Base-by-base conservation (phyloP, 2,888 invertebrate genomes). In the Choreutis nemorana region DNA sequence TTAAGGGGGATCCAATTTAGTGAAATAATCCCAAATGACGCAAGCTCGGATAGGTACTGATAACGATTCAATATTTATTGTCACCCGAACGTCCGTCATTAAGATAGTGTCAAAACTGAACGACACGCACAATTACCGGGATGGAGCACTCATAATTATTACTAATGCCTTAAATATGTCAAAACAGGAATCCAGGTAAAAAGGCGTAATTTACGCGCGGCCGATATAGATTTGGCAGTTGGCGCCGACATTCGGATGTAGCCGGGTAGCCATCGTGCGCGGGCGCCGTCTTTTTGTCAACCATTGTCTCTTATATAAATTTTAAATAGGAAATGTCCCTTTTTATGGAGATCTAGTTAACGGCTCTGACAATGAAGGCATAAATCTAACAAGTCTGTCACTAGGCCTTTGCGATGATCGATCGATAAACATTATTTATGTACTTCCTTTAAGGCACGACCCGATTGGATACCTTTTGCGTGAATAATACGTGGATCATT, bases 101-200 rank as follows among this genome's bases (percentile, higher is more conserved):
- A 78, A 78, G 78, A 78, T 78, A 78, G 75, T 73, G 77, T 77
- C 77, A 77, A 71, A 77, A 73, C 64, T 72, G 47, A 63, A 62
- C 65, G 63, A 71, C 65, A 56, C 64, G 51, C 62, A 58, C 63
- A 51, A 58, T 49, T 44, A 56, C 63, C 54, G 50, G 49, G 54
- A 52, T 52, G 55, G 55, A 65, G 68, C 71, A 73, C 72, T 78
- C 78, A 78, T 78, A 78, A 78, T 78, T 78, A 77, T 78, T 78
- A 78, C 75, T 75, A 78, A 78, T 78, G 70, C 77, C 73, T 78
- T 78, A 75, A 77, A 77, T 78, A 77, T 78, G 78, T 78, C 78
- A 78, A 78, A 78, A 78, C 78, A 78, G 75, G 75, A 72, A 77
- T 75, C 73, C 77, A 78, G 78, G 78, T 78, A 78, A 77, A 77